Base-by-base conservation (phyloP, 2,113 vertebrate genomes). In the Nannospalax galili region DNA sequence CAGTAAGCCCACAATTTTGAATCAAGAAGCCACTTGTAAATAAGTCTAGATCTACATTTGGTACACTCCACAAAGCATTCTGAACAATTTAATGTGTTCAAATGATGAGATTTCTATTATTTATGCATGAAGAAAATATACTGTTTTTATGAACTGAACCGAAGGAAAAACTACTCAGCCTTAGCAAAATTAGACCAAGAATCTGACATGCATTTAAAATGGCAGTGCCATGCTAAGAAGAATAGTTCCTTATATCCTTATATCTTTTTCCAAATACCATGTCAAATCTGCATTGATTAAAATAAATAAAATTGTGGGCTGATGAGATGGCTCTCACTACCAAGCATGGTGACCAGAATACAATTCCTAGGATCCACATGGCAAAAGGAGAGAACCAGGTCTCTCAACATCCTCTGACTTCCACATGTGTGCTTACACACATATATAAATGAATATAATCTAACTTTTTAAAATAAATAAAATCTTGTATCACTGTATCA, bases 61-160 rank as follows among this genome's bases (percentile, higher is more conserved):
- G 64, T 64, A 82, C 22, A 81, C n/a, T 88, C 84, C 72, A 77
- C 20, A 96, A 91, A 88, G 28, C 84, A 70, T 88, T 94, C 84
- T 84, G 19, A 96, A 91, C 84, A 95, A 90, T 67, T 94, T 90
- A 78, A 0, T 95, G 77, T 65, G 15, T 78, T 80, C 67, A 96
- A 95, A 97, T 32, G 79, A 97, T 94, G 72, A 87, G 11, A 20
- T 26, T 96, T 40, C 17, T 64, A 17, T 92, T 96, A 95, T 95
- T 97, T 97, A 64, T 92, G 6, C 67, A 52, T 84, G 74, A 94
- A 88, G 78, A 96, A 97, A 97, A 92, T 88, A 91, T 73, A 84
- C 88, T 93, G 14, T 77, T 96, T 97, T 90, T 58, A 56, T 81
- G 77, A 64, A 91, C 74, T 73, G 35, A 96, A 65, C 60, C 35